A percentile compares a stretch with the other conserved stretches of the same genome.
phyloP scores from a whole-genome alignment of 1,140 invertebrate species.

The Drosophila pseudoananassae region DNA sequence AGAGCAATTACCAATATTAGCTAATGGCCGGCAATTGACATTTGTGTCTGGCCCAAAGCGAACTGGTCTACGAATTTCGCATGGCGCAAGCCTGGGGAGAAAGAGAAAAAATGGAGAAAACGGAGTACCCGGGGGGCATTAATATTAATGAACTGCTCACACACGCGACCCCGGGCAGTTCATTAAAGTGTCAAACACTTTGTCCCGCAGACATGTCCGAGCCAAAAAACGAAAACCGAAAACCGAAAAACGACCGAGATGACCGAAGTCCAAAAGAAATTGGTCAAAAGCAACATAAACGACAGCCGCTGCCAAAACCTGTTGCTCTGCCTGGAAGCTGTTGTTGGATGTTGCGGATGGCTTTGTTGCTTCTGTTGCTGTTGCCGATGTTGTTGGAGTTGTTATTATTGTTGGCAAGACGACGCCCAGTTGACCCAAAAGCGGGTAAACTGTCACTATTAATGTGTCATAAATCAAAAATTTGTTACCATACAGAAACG shows the following conservation, averaged over 20 bases:
- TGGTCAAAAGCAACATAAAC: slow-evolving; percentile 47
- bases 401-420: slow-evolving; percentile 4
- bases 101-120: slow-evolving; percentile 9
- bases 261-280: slow-evolving; percentile 43
- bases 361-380: slow-evolving; percentile 19
- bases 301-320: slow-evolving; percentile 49
- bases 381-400: neutral
- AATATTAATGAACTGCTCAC: slow-evolving; percentile 75
- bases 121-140: slow-evolving; percentile 54
- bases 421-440: slow-evolving; percentile 55
- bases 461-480: slow-evolving; percentile 76
- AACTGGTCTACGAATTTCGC: slow-evolving; percentile 55
- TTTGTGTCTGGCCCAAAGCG: slow-evolving; percentile 62
- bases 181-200: slow-evolving; percentile 80
- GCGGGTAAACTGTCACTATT: slow-evolving; percentile 63
- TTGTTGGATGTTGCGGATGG: slow-evolving; percentile 7
- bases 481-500: slow-evolving; percentile 62
- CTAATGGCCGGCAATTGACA: slow-evolving; percentile 61
- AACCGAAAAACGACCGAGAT: slow-evolving; percentile 1
- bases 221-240: slow-evolving; percentile 5
- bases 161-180: slow-evolving; percentile 75
- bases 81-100: slow-evolving; percentile 41
- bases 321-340: slow-evolving; percentile 52
- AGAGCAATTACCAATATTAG: slow-evolving; percentile 73
- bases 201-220: slow-evolving; percentile 54